Conservation (phyloP, 2,113 vertebrate genomes). For the Lasiurus borealis region DNA sequence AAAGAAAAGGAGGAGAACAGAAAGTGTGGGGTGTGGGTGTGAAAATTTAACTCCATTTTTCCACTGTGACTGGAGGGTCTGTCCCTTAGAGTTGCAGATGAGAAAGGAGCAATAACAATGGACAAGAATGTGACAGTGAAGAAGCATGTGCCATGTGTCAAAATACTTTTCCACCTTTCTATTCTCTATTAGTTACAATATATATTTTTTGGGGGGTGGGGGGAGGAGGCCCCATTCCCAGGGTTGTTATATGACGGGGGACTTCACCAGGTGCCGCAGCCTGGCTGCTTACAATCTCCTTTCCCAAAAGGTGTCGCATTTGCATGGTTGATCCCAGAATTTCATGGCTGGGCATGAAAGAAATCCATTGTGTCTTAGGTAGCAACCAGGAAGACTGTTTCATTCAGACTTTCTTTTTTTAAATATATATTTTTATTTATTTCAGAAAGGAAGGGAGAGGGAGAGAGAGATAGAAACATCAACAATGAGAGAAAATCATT, state of each 20-base stretch:
- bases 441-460: too few species aligned
- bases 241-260: background rate
- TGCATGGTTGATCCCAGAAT: too few species aligned
- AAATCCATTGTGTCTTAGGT: background rate
- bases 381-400: background rate
- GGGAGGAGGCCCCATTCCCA: background rate
- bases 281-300: too few species aligned
- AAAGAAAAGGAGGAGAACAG: background rate
- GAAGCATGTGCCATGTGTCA: background rate
- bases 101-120: background rate
- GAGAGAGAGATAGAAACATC: too few species aligned
- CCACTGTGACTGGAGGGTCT: background rate
- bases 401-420: background rate
- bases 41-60: constrained; percentile 36
- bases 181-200: accelerated
- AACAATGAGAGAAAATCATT: too few species aligned
- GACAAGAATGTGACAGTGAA: background rate
- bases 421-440: too few species aligned
- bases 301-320: background rate
- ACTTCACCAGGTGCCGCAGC: background rate
- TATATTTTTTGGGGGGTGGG: background rate
- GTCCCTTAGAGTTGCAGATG: background rate
- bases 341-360: background rate
- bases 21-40: background rate
- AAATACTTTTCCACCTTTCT: background rate